phyloP scores from a whole-genome alignment of 2,113 vertebrate genomes.

The Sinocyclocheilus grahami region DNA sequence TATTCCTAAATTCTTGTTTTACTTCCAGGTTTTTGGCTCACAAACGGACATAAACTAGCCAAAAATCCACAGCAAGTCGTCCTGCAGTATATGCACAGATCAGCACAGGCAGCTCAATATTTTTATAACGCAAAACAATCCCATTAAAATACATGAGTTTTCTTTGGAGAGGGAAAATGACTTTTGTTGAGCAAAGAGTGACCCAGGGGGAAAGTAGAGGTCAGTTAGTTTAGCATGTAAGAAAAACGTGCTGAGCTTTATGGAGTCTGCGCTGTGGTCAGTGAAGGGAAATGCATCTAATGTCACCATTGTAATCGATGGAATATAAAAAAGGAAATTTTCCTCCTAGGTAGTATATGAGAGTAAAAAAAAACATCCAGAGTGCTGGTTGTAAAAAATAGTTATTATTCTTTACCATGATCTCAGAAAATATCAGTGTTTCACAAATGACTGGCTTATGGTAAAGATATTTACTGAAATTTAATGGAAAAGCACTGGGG shows the following conservation, averaged over 20 bases:
- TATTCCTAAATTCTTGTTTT: not conserved
- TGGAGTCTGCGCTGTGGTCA: not conserved
- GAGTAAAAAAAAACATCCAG: not conserved
- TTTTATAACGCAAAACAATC: not conserved
- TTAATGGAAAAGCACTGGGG: not conserved
- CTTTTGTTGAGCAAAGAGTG: not conserved
- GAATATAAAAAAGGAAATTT: not conserved
- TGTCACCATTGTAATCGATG: not conserved
- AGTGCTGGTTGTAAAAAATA: not conserved
- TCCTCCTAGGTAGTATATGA: not conserved
- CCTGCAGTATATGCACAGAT: not conserved
- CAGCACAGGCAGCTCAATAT: not conserved
- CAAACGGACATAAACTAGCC: not conserved
- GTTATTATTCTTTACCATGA: not conserved
- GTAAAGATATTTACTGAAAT: not conserved
- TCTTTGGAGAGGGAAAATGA: not conserved
- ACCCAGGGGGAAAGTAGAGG: not conserved
- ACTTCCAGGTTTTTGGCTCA: not conserved
- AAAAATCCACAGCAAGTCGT: not conserved
- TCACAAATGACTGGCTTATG: not conserved
- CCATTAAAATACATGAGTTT: not conserved
- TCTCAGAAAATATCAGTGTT: not conserved
- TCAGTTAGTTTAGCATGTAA: not conserved
- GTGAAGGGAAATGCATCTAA: not conserved
- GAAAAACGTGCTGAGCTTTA: not conserved